Evolutionary conservation across 53 echinoderm and acorn worm genomes (phyloP).

Genomic region (Holothuria scabra): DNA sequence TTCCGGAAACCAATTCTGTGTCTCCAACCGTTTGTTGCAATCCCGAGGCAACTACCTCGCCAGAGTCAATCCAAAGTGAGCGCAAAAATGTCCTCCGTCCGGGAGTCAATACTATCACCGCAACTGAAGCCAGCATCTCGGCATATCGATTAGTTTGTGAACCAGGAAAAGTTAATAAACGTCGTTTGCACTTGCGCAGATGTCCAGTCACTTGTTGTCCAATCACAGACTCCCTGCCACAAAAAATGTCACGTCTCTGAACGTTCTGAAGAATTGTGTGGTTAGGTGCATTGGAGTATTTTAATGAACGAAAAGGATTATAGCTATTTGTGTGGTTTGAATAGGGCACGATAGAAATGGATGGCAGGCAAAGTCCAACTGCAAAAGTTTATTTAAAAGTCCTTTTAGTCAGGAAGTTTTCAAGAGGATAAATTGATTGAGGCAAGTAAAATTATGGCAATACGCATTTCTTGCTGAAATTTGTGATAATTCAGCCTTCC

Average conservation of each 20-base stretch:
- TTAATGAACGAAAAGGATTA: constrained; percentile 33
- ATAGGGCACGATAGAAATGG: constrained; percentile 7
- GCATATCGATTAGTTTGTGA: constrained; percentile 43
- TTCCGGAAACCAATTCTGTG: constrained; percentile 41
- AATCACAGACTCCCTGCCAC: not conserved
- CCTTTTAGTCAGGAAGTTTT: constrained; percentile 14
- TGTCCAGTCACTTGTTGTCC: not conserved
- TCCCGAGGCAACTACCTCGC: constrained; percentile 31
- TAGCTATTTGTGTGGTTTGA: constrained; percentile 1
- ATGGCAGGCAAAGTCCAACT: constrained; percentile 23
- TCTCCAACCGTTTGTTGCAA: constrained; percentile 23
- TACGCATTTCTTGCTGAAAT: too few species aligned
- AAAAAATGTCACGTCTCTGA: too few species aligned
- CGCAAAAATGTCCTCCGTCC: constrained; percentile 16
- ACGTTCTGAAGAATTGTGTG: too few species aligned
- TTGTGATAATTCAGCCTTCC: too few species aligned
- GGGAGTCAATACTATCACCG: constrained; percentile 28
- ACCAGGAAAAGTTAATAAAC: constrained; percentile 41
- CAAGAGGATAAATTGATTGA: constrained; percentile 19
- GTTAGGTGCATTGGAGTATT: constrained; percentile 22
- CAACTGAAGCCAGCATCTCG: constrained; percentile 20
- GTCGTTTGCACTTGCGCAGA: constrained; percentile 9
- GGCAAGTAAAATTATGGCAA: not conserved
- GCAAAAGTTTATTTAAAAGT: constrained; percentile 35
- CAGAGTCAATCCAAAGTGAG: constrained; percentile 41